A percentile compares a stretch with the other conserved stretches of the same genome.
These are phyloP conservation scores for Sphyrna mokarran DNA, from an alignment of 2,113 vertebrate species.

Conservation along the genomic window DNA sequence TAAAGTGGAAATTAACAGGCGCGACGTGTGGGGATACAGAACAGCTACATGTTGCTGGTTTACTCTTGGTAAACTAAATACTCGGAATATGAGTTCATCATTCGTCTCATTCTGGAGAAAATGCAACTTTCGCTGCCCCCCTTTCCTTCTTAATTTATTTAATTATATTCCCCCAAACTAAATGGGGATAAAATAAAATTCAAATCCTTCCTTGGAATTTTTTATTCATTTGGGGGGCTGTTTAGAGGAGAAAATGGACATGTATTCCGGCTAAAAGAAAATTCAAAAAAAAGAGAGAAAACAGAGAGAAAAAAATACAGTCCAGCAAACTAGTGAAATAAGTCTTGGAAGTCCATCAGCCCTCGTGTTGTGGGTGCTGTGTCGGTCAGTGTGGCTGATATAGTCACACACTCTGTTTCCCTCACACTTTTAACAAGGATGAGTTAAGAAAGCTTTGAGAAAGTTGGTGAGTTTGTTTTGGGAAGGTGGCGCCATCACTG, in stretches of 20 bases:
- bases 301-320: not conserved
- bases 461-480: not conserved
- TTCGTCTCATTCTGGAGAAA: not conserved
- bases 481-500: conserved; percentile 22
- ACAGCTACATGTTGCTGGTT: not conserved
- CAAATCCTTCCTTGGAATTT: not conserved
- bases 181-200: not conserved
- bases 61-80: not conserved
- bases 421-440: not conserved
- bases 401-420: not conserved
- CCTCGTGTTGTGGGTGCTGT: not conserved
- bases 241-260: not conserved
- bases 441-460: not conserved
- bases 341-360: not conserved
- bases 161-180: not conserved
- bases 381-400: not conserved
- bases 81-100: not conserved
- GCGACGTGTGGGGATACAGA: not conserved
- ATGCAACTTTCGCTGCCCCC: not conserved
- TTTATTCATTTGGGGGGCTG: no score
- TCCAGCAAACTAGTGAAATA: conserved; percentile 3
- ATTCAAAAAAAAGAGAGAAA: no score
- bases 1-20: not conserved
- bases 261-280: no score
- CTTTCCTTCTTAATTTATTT: not conserved